Base-by-base conservation (phyloP, 2,113 vertebrate genomes). In the Symphodus melops region DNA sequence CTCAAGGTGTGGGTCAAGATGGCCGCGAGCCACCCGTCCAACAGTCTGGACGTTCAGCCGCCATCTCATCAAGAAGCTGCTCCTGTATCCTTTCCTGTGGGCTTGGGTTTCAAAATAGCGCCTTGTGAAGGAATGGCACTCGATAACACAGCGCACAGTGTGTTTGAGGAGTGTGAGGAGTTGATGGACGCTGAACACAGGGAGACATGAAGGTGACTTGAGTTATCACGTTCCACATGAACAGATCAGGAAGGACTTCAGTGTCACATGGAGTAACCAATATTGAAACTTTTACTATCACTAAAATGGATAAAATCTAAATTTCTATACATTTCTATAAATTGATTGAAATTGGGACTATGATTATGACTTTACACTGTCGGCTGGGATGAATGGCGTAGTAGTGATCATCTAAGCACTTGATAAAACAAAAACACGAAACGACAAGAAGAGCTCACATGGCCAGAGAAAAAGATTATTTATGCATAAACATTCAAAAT, bases 1-100 rank as follows among this genome's bases (percentile, higher is more conserved):
- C 72, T 58, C 63, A 23, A 69, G 81, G 91, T 93, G 93, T 85
- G 81, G 80, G 83, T 76, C 87, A 82, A 85, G 72, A 93, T 76
- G 84, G 72, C 55, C 55, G 25, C 36, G 58, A 62, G 81, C 79
- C 83, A 3, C 61, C 68, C 64, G 42, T 54, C 80, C 83, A 64
- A 39, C 64, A 76, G 91, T 86, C 88, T 81, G 85, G 91, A 89
- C 81, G 52, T 61, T 62, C 66, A 79, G 89, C 83, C 83, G 77
- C 89, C 91, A 65, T 46, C 82, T 75, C 37, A 44, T 69, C 57
- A 58, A 16, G 80, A 77, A 90, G 85, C 88, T 54, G 61, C 73
- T 82, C 64, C 54, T 36, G 59, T 71, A 83, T 83, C 84, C 85
- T 62, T 64, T 49, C 63, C 53, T 21, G 46, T 13, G 12, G 68